Base-by-base conservation (phyloP, 2,113 vertebrate species). In the Myocastor coypus region DNA sequence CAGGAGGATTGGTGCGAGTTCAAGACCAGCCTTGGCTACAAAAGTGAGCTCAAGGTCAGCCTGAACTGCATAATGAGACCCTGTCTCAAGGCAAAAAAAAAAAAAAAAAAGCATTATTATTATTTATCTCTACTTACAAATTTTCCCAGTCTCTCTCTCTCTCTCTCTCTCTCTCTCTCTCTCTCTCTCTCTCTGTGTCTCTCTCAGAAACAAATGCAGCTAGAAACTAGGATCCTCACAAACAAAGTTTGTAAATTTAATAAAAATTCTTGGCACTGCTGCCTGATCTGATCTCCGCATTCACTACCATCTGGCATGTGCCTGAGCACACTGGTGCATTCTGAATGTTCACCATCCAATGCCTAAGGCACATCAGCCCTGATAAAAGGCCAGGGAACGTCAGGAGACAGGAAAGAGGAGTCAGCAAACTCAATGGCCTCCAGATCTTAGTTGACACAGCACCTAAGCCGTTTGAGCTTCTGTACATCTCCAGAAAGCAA, bases 241-340 rank as follows among this genome's bases (percentile, higher is more conserved):
- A 96, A 89, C 50, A 13, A 77, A 91, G 34, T 89, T 91, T 50
- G 71, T 66, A 77, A 87, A 81, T 71, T 87, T 92, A 87, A 81
- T 84, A 42, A 94, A 95, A 93, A 63, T 92, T 22, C 16, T 87
- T 85, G 61, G 46, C 64, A 32, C 40, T 63, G 20, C 26, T n/a
- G 42, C 63, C 55, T 91, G 22, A 89, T n/a, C 93, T 93, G 83
- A 40, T 82, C 59, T 92, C 75, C 78, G 42, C 46, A 8, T 59
- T 87, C 30, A 59, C 19, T 40, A 75, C 16, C 40, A 13, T 87
- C 71, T 88, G 13, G 10, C 22, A 11, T 34, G 4, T 69, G 17
- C 42, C 46, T 28, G 61, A 77, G 91, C 82, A 32, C 50, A 64
- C 0, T 34, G 7, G 32, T 73, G 7, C 66, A 78, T 78, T 71